Conservation (phyloP, 2,888 invertebrate species). For the Gymnocheta viridis region DNA sequence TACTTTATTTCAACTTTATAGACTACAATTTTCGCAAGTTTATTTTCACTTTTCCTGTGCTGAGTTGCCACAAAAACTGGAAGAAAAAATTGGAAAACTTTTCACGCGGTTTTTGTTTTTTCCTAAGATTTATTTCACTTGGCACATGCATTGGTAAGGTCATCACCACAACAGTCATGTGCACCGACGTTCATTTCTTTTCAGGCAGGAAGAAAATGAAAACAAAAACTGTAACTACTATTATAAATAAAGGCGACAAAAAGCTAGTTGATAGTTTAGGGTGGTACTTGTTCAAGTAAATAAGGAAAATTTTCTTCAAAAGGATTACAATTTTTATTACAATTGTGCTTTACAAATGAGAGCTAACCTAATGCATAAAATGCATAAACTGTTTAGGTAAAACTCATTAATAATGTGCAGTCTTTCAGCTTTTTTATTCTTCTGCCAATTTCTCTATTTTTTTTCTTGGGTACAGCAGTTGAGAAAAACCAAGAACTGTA, state of each 20-base stretch:
- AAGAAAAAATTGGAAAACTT: constrained; percentile 46
- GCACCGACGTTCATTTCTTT: constrained; percentile 24
- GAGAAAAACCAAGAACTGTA: constrained; percentile 3
- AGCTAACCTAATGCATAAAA: background rate
- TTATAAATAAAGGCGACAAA: constrained; percentile 46
- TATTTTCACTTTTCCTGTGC: constrained; percentile 47
- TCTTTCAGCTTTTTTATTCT: constrained; percentile 33
- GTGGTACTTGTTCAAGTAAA: background rate
- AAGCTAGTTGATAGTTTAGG: constrained; percentile 16
- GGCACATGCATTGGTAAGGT: constrained; percentile 72
- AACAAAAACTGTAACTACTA: background rate
- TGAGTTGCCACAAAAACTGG: constrained; percentile 33
- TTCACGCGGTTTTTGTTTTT: constrained; percentile 57
- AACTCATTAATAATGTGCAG: constrained; percentile 67
- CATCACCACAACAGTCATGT: constrained; percentile 67
- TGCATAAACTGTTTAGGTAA: constrained; percentile 52
- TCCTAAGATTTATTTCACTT: constrained; percentile 77
- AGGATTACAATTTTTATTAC: background rate
- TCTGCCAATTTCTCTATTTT: background rate
- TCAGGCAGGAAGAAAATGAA: constrained; percentile 14
- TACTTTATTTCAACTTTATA: constrained; percentile 34
- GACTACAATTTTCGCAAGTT: constrained; percentile 35
- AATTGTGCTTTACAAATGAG: background rate
- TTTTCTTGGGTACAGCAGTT: background rate
- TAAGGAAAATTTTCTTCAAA: background rate